A percentile compares a stretch with the other conserved stretches of the same genome.
These are phyloP conservation scores for Sinotaia quadrata DNA, from an alignment of 2,888 invertebrate genomes.

Conservation along the genomic window DNA sequence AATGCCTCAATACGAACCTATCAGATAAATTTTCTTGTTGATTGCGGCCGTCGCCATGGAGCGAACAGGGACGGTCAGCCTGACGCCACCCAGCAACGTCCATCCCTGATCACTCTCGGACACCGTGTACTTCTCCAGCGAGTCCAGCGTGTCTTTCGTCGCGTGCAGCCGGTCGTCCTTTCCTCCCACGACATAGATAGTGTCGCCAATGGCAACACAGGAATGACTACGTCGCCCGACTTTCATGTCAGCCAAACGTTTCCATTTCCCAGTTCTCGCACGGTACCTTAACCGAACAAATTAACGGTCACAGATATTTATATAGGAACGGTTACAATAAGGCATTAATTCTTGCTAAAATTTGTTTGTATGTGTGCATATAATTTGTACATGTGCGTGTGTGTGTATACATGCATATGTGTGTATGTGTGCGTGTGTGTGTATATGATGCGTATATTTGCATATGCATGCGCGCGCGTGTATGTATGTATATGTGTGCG, in stretches of 20 bases:
- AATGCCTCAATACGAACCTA: constrained; percentile 5
- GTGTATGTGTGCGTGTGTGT: background rate
- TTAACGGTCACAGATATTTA: too few relatives aligned
- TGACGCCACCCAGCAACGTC: background rate
- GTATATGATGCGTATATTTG: background rate
- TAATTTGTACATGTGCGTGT: too few relatives aligned
- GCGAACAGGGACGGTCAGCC: constrained; percentile 12
- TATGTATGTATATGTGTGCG: background rate
- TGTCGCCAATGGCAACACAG: constrained; percentile 6
- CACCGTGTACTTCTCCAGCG: background rate
- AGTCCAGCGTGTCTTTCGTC: background rate
- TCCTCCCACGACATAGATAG: constrained; percentile 18
- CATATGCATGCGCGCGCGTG: background rate
- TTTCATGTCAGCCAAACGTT: background rate
- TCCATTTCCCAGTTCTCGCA: constrained; percentile 9
- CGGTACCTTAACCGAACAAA: constrained; percentile 12
- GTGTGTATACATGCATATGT: background rate
- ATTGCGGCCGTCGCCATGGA: constrained; percentile 10
- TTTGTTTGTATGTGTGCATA: constrained; percentile 4
- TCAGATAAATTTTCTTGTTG: constrained; percentile 3
- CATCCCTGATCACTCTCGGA: background rate
- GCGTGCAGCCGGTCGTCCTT: constrained; percentile 6
- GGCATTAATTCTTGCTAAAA: too few relatives aligned
- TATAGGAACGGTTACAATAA: too few relatives aligned
- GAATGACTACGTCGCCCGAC: constrained; percentile 17